Evolutionary conservation across 2,113 vertebrate species (phyloP), one percentile per base, ranked within the genome.

Genomic region (Leptodactylus fuscus): DNA sequence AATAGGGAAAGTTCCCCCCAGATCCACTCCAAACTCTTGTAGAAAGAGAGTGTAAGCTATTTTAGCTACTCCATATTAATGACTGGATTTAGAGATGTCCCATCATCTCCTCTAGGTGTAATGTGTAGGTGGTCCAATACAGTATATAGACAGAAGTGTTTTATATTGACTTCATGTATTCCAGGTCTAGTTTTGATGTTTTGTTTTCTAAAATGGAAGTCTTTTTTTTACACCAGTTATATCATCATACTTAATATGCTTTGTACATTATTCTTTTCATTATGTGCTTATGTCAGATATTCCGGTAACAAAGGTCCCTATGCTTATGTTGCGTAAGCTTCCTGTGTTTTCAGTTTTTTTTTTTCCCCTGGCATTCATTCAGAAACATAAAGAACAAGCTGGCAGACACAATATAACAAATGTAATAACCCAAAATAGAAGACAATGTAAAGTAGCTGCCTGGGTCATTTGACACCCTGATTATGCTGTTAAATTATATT

Each of bases 401-500:
- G 58, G 36, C 41, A 48, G 24, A 82, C 51, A 51, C 41, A 67
- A 24, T 36, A 71, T 36, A 51, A 73, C 48, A 73, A 71, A 27
- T 53, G 29, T 18, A 36, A 58, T 36, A 38, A 55, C 69, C 53
- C 22, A 80, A 80, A 60, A 73, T 73, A 58, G 29, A 73, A 58
- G 32, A 55, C 69, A 83, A 73, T 55, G 34, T 44, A 83, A 74
- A 58, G 69, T 73, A 11, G 67, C 38, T 74, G 36, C 71, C 34
- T 55, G 69, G 69, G 3, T 73, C 22, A 83, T 73, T 73, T 83
- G 46, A 83, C 69, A 58, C 60, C 53, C 38, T 60, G 77, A 80
- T 62, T 80, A 41, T 38, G 58, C 55, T 24, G 12, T 80, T 80
- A 80, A 60, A 44, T 80, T 80, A 41, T 55, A 79, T 60, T 60